A percentile compares a stretch with the other conserved stretches of the same genome.
Evolutionary conservation across 2,888 invertebrate genomes (phyloP).

Genomic region (Amphipyra berbera): DNA sequence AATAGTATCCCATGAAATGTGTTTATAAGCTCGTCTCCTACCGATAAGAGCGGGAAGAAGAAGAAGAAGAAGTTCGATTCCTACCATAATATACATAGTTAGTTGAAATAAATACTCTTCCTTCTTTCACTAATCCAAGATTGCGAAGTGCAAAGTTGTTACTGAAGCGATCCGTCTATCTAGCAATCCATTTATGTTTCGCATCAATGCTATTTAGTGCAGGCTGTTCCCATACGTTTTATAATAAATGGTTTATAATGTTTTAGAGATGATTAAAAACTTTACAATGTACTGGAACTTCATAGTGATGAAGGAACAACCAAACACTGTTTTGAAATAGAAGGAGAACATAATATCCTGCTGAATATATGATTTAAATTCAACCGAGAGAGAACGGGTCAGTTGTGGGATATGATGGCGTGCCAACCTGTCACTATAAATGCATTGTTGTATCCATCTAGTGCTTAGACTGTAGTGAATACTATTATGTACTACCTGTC

Average conservation of each 20-base stretch:
- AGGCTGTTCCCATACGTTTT: not conserved
- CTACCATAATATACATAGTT: too few species aligned
- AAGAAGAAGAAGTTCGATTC: too few species aligned
- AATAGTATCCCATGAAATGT: too few species aligned
- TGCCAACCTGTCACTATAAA: conserved; percentile 25
- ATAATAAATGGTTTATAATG: not conserved
- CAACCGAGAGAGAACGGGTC: conserved; percentile 20
- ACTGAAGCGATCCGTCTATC: conserved; percentile 13
- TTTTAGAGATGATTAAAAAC: not conserved
- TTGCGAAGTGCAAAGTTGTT: conserved; percentile 14
- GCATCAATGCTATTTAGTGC: conserved; percentile 1
- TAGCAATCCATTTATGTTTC: conserved; percentile 2
- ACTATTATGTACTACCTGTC: conserved; percentile 7
- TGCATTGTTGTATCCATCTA: conserved; percentile 31
- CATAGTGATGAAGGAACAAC: too few species aligned
- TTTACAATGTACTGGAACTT: not conserved
- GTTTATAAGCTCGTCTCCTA: too few species aligned
- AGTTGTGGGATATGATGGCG: conserved; percentile 12
- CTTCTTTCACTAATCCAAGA: not conserved
- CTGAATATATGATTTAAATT: conserved; percentile 22
- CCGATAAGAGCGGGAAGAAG: too few species aligned
- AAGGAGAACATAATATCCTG: not conserved
- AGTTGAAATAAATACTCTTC: not conserved
- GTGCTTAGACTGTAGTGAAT: conserved; percentile 11
- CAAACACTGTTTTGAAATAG: conserved; percentile 5